These are phyloP conservation scores for Phocoena phocoena DNA, from an alignment of 2,113 vertebrate genomes.

Conservation along the genomic window DNA sequence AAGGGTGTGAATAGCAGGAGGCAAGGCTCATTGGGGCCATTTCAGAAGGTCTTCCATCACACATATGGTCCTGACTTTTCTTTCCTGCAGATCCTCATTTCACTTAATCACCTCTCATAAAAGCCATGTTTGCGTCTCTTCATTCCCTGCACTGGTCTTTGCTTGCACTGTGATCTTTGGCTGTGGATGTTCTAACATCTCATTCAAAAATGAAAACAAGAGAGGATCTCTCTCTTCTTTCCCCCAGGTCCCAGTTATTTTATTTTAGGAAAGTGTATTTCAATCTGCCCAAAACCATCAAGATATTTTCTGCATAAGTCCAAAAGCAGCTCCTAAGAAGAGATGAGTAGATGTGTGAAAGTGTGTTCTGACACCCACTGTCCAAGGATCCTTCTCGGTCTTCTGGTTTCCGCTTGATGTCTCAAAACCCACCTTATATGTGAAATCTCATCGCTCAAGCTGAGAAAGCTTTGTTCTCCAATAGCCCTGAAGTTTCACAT, in stretches of 20 bases:
- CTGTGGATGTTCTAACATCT: too few relatives aligned
- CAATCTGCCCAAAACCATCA: fast-evolving
- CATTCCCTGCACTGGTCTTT: neutral
- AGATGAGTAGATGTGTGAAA: fast-evolving
- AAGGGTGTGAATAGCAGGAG: neutral
- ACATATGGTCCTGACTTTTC: neutral
- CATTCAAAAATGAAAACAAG: neutral
- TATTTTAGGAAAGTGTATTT: neutral
- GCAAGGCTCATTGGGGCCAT: fast-evolving
- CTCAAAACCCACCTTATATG: neutral
- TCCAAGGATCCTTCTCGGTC: neutral
- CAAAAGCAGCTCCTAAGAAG: neutral
- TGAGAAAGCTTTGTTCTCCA: constrained; percentile 28
- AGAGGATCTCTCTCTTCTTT: neutral
- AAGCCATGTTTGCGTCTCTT: neutral
- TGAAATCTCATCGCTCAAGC: neutral
- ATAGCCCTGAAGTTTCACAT: constrained; percentile 15
- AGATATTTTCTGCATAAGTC: neutral
- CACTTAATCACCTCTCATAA: neutral
- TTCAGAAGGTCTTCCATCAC: neutral
- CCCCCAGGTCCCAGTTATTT: neutral
- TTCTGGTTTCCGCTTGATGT: neutral
- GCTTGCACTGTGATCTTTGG: too few relatives aligned
- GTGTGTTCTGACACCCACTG: neutral
- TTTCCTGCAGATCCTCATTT: neutral